A percentile compares a stretch with the other conserved stretches of the same genome.
Evolutionary conservation across 2,888 invertebrate species (phyloP).

Genomic region (Leptopterna dolabrata): DNA sequence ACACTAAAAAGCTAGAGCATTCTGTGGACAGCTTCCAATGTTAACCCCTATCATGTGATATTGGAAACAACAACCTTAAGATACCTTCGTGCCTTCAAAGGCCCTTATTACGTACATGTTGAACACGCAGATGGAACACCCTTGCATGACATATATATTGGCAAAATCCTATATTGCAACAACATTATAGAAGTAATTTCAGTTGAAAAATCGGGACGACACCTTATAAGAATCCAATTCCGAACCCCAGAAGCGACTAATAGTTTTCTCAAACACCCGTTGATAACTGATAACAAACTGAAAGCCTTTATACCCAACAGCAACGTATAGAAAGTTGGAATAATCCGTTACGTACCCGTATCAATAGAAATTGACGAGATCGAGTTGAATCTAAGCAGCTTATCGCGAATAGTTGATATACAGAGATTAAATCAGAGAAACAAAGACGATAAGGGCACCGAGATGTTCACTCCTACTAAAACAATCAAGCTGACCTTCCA

Average conservation of each 20-base stretch:
- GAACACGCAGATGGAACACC: background rate
- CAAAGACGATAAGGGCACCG: background rate
- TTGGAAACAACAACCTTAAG: background rate
- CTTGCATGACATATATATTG: background rate
- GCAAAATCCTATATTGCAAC: background rate
- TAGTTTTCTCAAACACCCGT: background rate
- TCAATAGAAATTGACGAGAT: background rate
- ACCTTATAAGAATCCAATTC: background rate
- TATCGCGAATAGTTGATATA: background rate
- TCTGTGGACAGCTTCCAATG: no score
- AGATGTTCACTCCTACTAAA: background rate
- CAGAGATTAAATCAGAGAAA: background rate
- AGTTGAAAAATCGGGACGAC: background rate
- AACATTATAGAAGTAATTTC: background rate
- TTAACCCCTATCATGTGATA: background rate
- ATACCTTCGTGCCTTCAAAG: background rate
- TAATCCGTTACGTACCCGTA: background rate
- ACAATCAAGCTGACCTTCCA: background rate
- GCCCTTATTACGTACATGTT: background rate
- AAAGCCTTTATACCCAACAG: constrained; percentile 1
- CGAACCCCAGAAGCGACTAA: background rate
- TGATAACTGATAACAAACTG: background rate
- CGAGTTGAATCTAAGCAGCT: background rate
- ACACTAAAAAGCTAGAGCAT: no score
- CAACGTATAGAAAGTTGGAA: background rate